Evolutionary conservation across 2,888 invertebrate species (phyloP), one percentile per base, ranked within the genome.

Genomic region (Nasonovia ribisnigri): DNA sequence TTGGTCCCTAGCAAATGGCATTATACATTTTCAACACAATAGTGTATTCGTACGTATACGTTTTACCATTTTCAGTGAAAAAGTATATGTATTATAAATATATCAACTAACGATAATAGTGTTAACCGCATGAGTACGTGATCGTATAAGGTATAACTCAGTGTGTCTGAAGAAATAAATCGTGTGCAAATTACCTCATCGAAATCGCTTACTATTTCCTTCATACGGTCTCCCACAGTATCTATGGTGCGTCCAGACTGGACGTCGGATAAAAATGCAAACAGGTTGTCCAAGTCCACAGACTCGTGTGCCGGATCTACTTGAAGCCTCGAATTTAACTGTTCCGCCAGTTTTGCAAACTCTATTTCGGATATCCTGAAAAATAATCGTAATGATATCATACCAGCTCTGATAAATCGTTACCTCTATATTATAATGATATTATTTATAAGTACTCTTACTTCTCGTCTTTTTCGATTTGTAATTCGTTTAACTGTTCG

Each of bases 221-320:
- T 97, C 98, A 98, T 98, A 95, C 97, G 97, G 95, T 97, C 97
- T 0, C 98, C 98, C 86, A 98, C 98, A 96, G 98, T 98, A 93
- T 98, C 97, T 90, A 97, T 97, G 95, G 97, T 97, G 95, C 96
- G 96, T 95, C 96, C 96, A 29, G 96, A 96, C 94, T 97, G 97
- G 84, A 98, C 97, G 95, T 98, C 98, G 0, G 98, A 98, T 46
- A 98, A 96, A 96, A 98, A 98, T 94, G 98, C 98, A 96, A 98
- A 98, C 95, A 98, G 96, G 96, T 98, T 98, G 96, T 98, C 98
- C 95, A 98, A 96, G 95, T 98, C 98, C 0, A 98, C 98, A 0
- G 98, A 97, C 95, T 98, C 98, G 20, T 97, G 95, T 16, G 95
- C 95, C 67, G 95, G 95, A 29, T 95, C 95, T 24, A 94, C 94